Base-by-base conservation (phyloP, 1,140 invertebrate genomes). In the Dinoponera quadriceps region DNA sequence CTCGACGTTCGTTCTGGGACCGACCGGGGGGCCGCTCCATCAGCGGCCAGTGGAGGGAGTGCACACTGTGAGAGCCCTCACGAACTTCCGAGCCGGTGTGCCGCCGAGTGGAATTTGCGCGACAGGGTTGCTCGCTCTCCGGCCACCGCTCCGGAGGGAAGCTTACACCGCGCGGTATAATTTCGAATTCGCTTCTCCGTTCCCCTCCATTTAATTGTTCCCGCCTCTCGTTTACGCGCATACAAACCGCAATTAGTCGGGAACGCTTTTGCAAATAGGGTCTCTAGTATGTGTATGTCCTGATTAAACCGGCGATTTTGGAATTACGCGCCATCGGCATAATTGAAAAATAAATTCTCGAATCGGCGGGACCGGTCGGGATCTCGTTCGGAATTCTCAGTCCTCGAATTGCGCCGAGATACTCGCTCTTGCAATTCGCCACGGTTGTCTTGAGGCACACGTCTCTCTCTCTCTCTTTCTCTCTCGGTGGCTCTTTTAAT, bases 181-280 rank as follows among this genome's bases (percentile, higher is more conserved):
- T 65, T 75, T 63, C 13, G 14, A 75, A 75, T 33, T 48, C 14
- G 3, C 44, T 14, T 49, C n/a, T 29, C 14, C 22, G 44, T 20
- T 20, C 49, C 25, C 9, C 33, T 22, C 22, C 27, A 54, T 65
- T 65, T 75, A 65, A 75, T 65, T 75, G 51, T 33, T 65, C 59
- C 14, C 13, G 38, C 2, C 27, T 18, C 3, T 65, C 20, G 73
- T 65, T 62, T 49, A 62, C n/a, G 27, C 14, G 3, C n/a, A 20
- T 60, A 62, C 44, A 51, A 22, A 0, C 9, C 44, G 4, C 16
- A 51, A 74, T 63, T 75, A 75, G 38, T 51, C n/a, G 7, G 1
- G 9, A 62, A 18, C 18, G 18, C 2, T 44, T 62, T 62, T 48
- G 18, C 25, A 29, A 62, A 62, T 11, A 48, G n/a, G 9, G 25